Evolutionary conservation across 1,140 invertebrate genomes (phyloP), one percentile per base, ranked within the genome.

Genomic region (Diabrotica undecimpunctata): DNA sequence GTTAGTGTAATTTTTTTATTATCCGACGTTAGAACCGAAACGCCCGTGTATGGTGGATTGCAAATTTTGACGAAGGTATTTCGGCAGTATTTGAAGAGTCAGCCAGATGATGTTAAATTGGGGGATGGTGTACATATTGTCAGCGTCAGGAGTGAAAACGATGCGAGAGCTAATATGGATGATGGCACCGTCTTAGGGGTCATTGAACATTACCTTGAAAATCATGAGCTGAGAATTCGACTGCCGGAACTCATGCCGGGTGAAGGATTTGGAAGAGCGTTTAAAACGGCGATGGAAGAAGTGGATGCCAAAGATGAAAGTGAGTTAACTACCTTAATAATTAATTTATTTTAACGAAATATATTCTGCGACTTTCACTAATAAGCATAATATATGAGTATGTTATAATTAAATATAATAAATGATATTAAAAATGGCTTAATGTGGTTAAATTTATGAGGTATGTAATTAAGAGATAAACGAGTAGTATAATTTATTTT

Each of bases 211-310:
- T 90, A 90, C 69, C 72, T 91, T 2, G 82, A 86, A 66, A 86
- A 80, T 7, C 86, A 89, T 70, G 89, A 92, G 70, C 72, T 92
- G 0, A 83, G 87, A 68, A 84, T 91, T 5, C 88, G 85, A 66
- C 76, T 92, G 54, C 85, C 85, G 0, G 88, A 85, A 72, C 77
- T 92, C 53, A 80, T 86, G 76, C 77, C 77, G 0, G 74, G 75
- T 39, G 76, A 77, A 63, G 74, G 73, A 9, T 72, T 79, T 39
- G 77, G 73, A 51, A 64, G 76, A 50, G 70, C 74, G 5, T 76
- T 79, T 60, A 78, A 77, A 56, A 69, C 70, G 50, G 77, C 73
- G 50, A 69, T 79, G 68, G 69, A 77, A 61, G 72, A 72, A 63
- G 71, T 75, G 25, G 73, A 78, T 58, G 68, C 54, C 11, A 68